Evolutionary conservation across 2,113 vertebrate genomes (phyloP).

Genomic region (Origma solitaria): DNA sequence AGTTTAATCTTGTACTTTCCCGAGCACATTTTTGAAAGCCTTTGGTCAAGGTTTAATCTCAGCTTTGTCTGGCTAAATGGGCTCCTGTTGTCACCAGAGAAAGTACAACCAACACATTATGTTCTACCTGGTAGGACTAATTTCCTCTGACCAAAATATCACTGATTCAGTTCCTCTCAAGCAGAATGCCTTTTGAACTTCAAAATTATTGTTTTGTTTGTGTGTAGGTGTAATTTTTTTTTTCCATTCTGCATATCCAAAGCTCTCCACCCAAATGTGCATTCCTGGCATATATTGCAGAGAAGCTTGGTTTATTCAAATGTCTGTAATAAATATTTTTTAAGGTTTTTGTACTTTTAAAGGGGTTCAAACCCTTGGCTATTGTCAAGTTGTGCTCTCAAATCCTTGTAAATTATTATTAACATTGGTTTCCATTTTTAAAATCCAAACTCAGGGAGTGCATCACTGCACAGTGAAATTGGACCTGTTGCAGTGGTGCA

Average conservation of each 20-base stretch:
- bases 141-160: background rate
- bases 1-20: background rate
- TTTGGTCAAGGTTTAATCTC: background rate
- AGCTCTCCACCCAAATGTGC: background rate
- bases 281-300: background rate
- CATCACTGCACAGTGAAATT: background rate
- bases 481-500: background rate
- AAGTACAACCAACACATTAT: background rate
- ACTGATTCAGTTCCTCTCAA: background rate
- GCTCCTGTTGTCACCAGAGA: background rate
- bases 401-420: background rate
- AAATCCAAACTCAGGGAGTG: background rate
- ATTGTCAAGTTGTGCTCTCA: background rate
- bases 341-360: background rate
- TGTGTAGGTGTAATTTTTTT: background rate
- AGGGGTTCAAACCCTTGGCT: background rate
- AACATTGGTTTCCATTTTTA: background rate
- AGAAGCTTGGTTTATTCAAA: background rate
- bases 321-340: background rate
- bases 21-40: background rate
- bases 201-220: fast-evolving
- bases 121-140: background rate
- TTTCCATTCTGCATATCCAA: background rate
- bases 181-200: background rate
- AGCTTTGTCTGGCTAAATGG: background rate